Evolutionary conservation across 2,113 vertebrate species (phyloP).

Genomic region (Cyphomyrus plagiostoma): DNA sequence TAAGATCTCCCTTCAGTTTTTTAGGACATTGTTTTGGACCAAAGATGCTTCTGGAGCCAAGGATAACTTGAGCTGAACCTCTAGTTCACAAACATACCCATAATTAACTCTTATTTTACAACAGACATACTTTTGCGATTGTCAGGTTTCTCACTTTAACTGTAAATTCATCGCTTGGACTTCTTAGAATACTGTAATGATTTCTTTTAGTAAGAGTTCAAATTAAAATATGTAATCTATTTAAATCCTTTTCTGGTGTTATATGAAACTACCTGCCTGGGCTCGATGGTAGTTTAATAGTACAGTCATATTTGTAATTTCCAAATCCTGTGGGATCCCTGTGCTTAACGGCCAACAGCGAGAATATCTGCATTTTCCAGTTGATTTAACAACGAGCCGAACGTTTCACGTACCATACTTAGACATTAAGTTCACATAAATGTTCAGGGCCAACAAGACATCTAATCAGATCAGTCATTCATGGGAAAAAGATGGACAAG

Average conservation of each 20-base stretch:
- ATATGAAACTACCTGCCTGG: neutral
- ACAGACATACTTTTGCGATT: neutral
- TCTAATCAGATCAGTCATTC: neutral
- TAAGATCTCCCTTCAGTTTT: neutral
- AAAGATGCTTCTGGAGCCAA: conserved; percentile 22
- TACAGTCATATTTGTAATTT: neutral
- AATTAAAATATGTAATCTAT: neutral
- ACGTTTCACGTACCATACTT: neutral
- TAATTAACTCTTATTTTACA: neutral
- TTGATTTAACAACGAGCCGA: neutral
- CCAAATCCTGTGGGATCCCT: neutral
- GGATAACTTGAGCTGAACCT: neutral
- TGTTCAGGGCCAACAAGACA: neutral
- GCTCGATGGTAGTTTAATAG: neutral
- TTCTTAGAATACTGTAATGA: neutral
- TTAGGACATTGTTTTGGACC: conserved; percentile 40
- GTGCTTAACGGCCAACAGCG: neutral
- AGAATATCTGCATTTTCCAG: neutral
- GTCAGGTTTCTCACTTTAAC: neutral
- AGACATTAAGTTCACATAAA: neutral
- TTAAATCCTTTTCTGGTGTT: neutral
- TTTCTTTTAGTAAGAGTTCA: neutral
- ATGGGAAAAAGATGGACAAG: neutral
- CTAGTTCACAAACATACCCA: neutral
- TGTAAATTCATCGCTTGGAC: neutral